Evolutionary conservation across 2,888 invertebrate genomes (phyloP).

Genomic region (Phyto melanocephala): DNA sequence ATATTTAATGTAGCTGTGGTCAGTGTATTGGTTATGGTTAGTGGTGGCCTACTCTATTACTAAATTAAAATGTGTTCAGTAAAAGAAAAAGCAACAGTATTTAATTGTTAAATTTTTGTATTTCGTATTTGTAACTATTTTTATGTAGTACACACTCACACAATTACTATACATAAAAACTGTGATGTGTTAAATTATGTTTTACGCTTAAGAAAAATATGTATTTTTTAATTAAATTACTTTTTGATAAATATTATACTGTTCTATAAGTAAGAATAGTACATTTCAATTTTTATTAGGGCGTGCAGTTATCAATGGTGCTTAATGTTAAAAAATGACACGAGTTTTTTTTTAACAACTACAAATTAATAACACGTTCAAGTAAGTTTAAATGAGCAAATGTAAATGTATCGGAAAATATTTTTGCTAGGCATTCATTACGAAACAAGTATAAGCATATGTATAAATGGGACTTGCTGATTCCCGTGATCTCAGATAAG

Average conservation of each 20-base stretch:
- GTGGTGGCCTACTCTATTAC: slow-evolving; percentile 69
- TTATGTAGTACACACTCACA: slow-evolving; percentile 31
- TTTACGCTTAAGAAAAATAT: neutral
- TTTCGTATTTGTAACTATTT: slow-evolving; percentile 46
- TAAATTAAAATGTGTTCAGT: slow-evolving; percentile 67
- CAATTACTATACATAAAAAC: slow-evolving; percentile 65
- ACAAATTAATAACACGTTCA: no score
- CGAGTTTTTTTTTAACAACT: no score
- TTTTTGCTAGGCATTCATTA: no score
- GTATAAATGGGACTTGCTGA: no score
- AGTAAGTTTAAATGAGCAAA: no score
- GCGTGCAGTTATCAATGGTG: no score
- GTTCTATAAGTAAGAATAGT: no score
- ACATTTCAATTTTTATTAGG: no score
- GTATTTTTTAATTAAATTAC: slow-evolving; percentile 23
- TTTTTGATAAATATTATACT: neutral
- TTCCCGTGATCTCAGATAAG: no score
- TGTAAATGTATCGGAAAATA: no score
- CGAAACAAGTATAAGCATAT: no score
- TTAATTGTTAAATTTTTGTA: slow-evolving; percentile 43
- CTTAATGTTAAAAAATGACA: no score
- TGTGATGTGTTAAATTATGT: slow-evolving; percentile 37
- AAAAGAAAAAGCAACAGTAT: slow-evolving; percentile 47
- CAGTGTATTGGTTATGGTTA: slow-evolving; percentile 52
- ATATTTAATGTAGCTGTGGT: slow-evolving; percentile 40